Evolutionary conservation across 2,113 vertebrate species (phyloP), one percentile per base, ranked within the genome.

Genomic region (Calcarius ornatus): DNA sequence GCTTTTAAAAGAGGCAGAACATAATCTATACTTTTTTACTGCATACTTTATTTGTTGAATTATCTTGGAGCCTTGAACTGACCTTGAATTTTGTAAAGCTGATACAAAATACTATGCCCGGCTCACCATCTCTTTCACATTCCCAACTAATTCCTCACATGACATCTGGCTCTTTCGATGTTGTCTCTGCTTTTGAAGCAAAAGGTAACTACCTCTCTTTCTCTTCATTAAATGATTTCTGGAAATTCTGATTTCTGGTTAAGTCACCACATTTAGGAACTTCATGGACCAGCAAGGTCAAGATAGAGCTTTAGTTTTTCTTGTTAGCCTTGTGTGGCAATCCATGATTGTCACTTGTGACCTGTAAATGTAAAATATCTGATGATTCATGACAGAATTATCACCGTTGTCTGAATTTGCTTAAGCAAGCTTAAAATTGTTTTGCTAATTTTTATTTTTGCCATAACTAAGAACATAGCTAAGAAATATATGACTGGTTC

Each of bases 231-330:
- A 43, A n/a, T 27, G 3, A 65, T 61, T 78, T 65, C 28, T 40
- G 37, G 68, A 92, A 86, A 77, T 88, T 24, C 28, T 72, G 33
- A 57, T 10, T 76, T 90, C 33, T 88, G n/a, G 4, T 50, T 31
- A 68, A 54, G n/a, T 28, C 1, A 0, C 12, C 8, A 7, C 18
- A 15, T 14, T 8, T 47, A 78, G 37, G 17, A 80, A 43, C 7
- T 42, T 3, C 33, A 56, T 12, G 43, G 48, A 57, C 16, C 22
- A 43, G 6, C 1, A 1, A 83, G 22, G 37, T 35, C n/a, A 0
- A 43, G 12, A 27, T 35, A 16, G 16, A 82, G n/a, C 10, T 14
- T 75, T 56, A 37, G 10, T 37, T 73, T 91, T 88, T 77, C 63
- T 80, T 77, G 8, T 60, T 42, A 57, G 31, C 17, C 27, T 80